Conservation (phyloP, 2,113 vertebrate genomes). For the Neolamprologus modestus region DNA sequence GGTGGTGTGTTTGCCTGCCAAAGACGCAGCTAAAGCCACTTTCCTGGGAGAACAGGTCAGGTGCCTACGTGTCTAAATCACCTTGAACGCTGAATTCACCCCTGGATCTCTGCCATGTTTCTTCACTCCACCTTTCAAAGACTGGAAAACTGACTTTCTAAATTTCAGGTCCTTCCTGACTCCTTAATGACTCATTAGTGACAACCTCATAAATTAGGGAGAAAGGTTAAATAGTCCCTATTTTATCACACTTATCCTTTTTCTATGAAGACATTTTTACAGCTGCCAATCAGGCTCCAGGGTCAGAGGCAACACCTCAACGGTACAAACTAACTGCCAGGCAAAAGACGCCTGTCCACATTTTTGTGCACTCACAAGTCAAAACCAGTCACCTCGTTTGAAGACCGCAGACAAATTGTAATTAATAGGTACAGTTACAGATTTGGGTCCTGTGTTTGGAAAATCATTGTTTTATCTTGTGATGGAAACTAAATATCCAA, state of each 20-base stretch:
- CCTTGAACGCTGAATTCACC: not conserved
- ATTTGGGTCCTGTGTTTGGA: not conserved
- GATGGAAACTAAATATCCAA: not conserved
- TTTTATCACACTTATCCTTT: not conserved
- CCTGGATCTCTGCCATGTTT: not conserved
- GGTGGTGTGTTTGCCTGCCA: not conserved
- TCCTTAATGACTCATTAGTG: not conserved
- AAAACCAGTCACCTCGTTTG: not conserved
- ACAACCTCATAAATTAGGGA: not conserved
- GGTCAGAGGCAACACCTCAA: not conserved
- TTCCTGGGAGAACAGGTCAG: not conserved
- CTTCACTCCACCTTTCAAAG: not conserved
- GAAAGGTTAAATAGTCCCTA: not conserved
- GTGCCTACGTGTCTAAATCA: not conserved
- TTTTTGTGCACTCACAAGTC: not conserved
- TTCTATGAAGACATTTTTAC: not conserved
- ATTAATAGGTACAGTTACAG: not conserved
- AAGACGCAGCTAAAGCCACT: not conserved
- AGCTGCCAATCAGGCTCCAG: not conserved
- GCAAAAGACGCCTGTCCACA: not conserved
- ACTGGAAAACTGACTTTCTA: not conserved
- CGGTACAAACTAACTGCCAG: not conserved
- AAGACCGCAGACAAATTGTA: not conserved
- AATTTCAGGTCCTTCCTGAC: not conserved
- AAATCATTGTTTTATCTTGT: not conserved